Base-by-base conservation (phyloP, 1,140 invertebrate species). In the Drosophila willistoni region DNA sequence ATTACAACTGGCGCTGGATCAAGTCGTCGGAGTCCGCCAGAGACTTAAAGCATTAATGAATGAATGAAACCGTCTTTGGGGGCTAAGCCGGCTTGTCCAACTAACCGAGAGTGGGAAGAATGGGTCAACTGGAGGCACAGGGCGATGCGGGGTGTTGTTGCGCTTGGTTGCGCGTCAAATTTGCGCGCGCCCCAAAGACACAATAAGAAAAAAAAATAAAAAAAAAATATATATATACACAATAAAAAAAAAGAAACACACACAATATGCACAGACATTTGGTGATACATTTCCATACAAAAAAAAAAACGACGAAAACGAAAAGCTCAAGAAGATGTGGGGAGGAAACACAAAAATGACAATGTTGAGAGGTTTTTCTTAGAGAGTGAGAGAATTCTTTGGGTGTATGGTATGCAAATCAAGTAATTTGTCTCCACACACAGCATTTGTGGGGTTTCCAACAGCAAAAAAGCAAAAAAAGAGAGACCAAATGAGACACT, bases 231-330 rank as follows among this genome's bases (percentile, higher is more conserved):
- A 51, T 51, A 19, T 2, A 19, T 1, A 51, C 3, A 51, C n/a
- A n/a, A n/a, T n/a, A n/a, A n/a, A n/a, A n/a, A n/a, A 51, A 57
- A 57, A 51, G 3, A 51, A 1, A 51, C 1, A 51, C 17, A 47
- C 44, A 19, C 19, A 17, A 47, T 19, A 47, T 17, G 22, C 44
- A 19, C 9, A 51, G 17, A 51, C 54, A 62, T 51, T 78, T 77
- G 64, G 72, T 83, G 54, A 80, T 84, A 84, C 74, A 89, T 89
- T 87, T 87, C 73, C 77, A 84, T 87, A 84, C 89, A 75, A 83
- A 73, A 79, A 65, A 44, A 7, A 29, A 29, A 7, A 29, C 2
- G 29, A 29, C 29, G 29, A 29, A 29, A 6, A 29, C 6, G 29
- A 29, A 29, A 72, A 57, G 68, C 36, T 39, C 10, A 13, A 69